A percentile compares a stretch with the other conserved stretches of the same genome.
phyloP scores from a whole-genome alignment of 2,797 vertebrate species.

The Pempheris klunzingeri region DNA sequence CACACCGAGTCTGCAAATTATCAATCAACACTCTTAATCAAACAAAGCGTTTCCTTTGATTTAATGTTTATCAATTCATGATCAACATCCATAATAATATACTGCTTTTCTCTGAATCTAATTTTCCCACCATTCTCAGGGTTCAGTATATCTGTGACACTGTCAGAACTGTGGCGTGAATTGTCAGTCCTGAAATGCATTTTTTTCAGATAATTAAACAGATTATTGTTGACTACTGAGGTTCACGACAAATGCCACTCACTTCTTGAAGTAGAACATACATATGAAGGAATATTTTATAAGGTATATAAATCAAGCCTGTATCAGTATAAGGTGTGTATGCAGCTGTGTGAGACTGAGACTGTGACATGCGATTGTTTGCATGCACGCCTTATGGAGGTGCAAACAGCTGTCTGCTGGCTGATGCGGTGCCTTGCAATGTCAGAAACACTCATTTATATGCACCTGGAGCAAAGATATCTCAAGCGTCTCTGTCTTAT shows the following conservation, averaged over 20 bases:
- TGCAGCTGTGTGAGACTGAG: slow-evolving; percentile 62
- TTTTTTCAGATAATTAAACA: slow-evolving; percentile 9
- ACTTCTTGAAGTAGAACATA: slow-evolving; percentile 14
- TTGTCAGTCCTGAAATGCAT: not conserved
- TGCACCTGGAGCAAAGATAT: slow-evolving; percentile 88
- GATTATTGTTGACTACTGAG: not conserved
- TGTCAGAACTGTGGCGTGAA: not conserved
- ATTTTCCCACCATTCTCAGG: not conserved
- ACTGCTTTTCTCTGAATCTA: not conserved
- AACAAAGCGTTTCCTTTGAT: not conserved
- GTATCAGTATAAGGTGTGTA: slow-evolving; percentile 36
- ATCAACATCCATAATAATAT: not conserved
- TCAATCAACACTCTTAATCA: not conserved
- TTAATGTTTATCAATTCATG: not conserved
- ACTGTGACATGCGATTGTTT: slow-evolving; percentile 42
- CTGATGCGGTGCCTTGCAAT: slow-evolving; percentile 80
- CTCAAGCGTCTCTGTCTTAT: slow-evolving; percentile 85
- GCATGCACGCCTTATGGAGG: slow-evolving; percentile 64
- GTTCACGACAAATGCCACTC: slow-evolving; percentile 18
- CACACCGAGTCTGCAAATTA: not conserved
- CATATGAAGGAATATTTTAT: slow-evolving; percentile 31
- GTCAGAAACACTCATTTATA: slow-evolving; percentile 87
- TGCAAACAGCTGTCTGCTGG: slow-evolving; percentile 86
- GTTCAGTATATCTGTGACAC: not conserved
- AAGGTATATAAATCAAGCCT: slow-evolving; percentile 51